Base-by-base conservation (phyloP, 1,140 invertebrate species). In the Eupristina koningsbergeri region DNA sequence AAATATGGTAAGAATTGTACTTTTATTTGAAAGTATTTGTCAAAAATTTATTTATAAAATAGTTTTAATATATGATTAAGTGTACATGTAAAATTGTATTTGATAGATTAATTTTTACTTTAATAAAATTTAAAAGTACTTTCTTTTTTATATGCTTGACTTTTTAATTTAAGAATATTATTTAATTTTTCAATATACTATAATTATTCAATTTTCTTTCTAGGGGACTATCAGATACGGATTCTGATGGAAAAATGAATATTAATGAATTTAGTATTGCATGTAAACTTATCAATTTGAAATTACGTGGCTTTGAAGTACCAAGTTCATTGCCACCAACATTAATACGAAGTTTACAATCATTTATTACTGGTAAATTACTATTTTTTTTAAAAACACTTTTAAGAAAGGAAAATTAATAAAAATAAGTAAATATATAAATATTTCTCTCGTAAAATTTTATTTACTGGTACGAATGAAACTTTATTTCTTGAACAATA, bases 191-290 rank as follows among this genome's bases (percentile, higher is more conserved):
- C 7, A 34, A 34, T 64, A 39, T 67, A 22, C 19, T 53, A 50
- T 79, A 58, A 34, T 74, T 58, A 19, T 73, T 63, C 29, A 36
- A 81, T 8, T 90, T 64, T 83, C 80, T 83, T 92, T 93, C 74
- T 88, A 98, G 97, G 97, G 94, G 94, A 69, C 92, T 99, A 67
- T 98, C 98, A 29, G 98, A 99, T 92, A 96, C 97, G 76, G 98
- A 99, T 93, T 95, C 96, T 64, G 98, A 99, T 95, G 98, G 98
- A 0, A 98, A 97, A 93, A 96, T 99, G 95, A 97, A 99, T 91
- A 95, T 98, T 73, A 96, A 96, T 89, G 98, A 99, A 92, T 99
- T 99, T 91, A 98, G 97, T 76, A 98, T 99, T 88, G 98, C 98
- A 73, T 99, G 98, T 93, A 98, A 99, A 94, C 94, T 99, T 69